Conservation (phyloP, 2,797 vertebrate genomes). For the Leontocebus nigricollis region DNA sequence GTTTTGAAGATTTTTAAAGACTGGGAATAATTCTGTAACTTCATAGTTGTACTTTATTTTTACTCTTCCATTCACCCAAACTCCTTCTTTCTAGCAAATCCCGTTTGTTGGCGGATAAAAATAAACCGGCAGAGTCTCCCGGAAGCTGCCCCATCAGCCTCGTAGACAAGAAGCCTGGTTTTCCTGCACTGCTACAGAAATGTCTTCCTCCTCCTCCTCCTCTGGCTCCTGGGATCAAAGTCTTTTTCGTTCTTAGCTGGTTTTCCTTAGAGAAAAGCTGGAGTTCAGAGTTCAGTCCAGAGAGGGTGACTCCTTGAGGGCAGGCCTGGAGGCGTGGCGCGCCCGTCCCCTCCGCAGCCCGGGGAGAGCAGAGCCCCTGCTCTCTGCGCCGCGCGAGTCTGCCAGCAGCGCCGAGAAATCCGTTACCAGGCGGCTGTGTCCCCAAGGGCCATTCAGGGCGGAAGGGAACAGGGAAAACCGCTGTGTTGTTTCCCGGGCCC, state of each 20-base stretch:
- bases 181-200: background rate
- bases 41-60: slow-evolving; percentile 48
- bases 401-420: slow-evolving; percentile 54
- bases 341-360: background rate
- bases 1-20: slow-evolving; percentile 44
- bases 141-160: slow-evolving; percentile 57
- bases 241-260: slow-evolving; percentile 16
- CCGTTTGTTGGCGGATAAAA: slow-evolving; percentile 67
- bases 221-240: slow-evolving; percentile 1
- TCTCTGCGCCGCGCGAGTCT: background rate
- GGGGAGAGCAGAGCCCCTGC: slow-evolving; percentile 9
- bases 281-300: background rate
- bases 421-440: slow-evolving; percentile 71
- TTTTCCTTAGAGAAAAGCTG: background rate
- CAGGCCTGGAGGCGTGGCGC: background rate
- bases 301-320: background rate
- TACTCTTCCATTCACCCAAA: slow-evolving; percentile 51
- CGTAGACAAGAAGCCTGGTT: background rate
- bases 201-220: slow-evolving; percentile 29
- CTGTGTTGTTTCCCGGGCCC: background rate
- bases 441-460: slow-evolving; percentile 58
- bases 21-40: slow-evolving; percentile 8
- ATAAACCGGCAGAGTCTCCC: slow-evolving; percentile 49
- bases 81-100: slow-evolving; percentile 50
- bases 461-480: slow-evolving; percentile 45